A percentile compares a stretch with the other conserved stretches of the same genome.
Evolutionary conservation across 2,888 invertebrate genomes (phyloP).

Genomic region (Pyrrhosoma nymphula): DNA sequence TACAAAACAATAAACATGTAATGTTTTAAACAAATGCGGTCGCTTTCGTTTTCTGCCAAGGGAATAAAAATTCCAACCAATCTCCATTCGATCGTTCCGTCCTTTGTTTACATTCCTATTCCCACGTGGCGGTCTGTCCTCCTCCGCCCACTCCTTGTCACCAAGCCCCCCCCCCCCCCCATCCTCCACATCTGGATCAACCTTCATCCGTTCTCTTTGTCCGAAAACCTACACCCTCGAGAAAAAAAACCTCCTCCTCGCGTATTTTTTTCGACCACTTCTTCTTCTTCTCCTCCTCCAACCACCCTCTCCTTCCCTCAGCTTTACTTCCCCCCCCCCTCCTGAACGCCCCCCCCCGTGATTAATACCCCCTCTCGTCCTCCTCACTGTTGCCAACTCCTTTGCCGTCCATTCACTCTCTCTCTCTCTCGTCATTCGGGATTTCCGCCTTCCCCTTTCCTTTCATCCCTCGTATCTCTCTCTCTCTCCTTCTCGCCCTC

Average conservation of each 20-base stretch:
- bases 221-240: slow-evolving; percentile 21
- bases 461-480: neutral
- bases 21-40: too few relatives aligned
- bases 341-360: neutral
- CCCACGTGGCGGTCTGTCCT: neutral
- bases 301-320: neutral
- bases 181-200: neutral
- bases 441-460: neutral
- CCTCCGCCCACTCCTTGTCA: neutral
- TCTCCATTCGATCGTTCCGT: neutral
- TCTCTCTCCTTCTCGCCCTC: neutral
- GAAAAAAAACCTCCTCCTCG: neutral
- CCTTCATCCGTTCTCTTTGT: neutral
- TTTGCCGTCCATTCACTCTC: slow-evolving; percentile 10
- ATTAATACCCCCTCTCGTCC: neutral
- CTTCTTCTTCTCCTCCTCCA: neutral
- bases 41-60: too few relatives aligned
- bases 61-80: neutral
- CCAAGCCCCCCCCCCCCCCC: neutral
- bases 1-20: too few relatives aligned
- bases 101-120: slow-evolving; percentile 8
- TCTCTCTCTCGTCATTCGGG: slow-evolving; percentile 13
- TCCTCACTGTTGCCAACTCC: slow-evolving; percentile 45
- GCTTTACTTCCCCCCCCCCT: neutral
- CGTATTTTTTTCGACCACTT: neutral